Conservation (phyloP, 2,888 invertebrate species). For the Tetramorium bicarinatum region DNA sequence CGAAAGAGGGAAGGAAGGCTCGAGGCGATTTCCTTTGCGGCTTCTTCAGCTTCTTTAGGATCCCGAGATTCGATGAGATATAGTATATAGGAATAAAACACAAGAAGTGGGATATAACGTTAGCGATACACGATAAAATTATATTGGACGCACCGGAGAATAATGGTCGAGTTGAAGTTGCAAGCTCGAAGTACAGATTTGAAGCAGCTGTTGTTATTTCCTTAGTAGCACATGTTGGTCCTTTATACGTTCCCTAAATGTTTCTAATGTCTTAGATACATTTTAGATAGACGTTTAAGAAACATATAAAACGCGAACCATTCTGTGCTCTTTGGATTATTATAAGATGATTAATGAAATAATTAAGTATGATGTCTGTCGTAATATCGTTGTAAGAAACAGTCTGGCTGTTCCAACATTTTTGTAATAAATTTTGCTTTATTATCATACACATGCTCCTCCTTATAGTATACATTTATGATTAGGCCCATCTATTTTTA, state of each 20-base stretch:
- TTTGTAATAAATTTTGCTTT: conserved; percentile 8
- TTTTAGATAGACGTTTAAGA: no score
- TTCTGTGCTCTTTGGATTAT: neutral
- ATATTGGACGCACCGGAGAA: neutral
- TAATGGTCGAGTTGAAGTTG: neutral
- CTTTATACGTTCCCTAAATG: no score
- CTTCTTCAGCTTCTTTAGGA: conserved; percentile 10
- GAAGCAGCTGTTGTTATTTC: neutral
- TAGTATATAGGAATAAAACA: conserved; percentile 4
- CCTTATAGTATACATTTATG: conserved; percentile 18
- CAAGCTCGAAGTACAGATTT: neutral
- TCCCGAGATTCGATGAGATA: conserved; percentile 1
- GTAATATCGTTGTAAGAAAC: neutral
- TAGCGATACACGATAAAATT: conserved; percentile 11
- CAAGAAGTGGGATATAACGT: conserved; percentile 23
- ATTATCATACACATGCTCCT: conserved; percentile 16
- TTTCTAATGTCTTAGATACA: no score
- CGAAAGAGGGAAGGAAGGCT: neutral
- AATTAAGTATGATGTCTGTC: neutral
- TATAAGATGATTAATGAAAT: neutral
- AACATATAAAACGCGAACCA: no score
- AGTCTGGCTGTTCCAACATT: neutral
- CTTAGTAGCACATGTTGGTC: no score
- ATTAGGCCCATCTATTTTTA: conserved; percentile 30
- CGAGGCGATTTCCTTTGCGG: conserved; percentile 35